Evolutionary conservation across 2,113 vertebrate species (phyloP).

Genomic region (Hydropotes inermis): DNA sequence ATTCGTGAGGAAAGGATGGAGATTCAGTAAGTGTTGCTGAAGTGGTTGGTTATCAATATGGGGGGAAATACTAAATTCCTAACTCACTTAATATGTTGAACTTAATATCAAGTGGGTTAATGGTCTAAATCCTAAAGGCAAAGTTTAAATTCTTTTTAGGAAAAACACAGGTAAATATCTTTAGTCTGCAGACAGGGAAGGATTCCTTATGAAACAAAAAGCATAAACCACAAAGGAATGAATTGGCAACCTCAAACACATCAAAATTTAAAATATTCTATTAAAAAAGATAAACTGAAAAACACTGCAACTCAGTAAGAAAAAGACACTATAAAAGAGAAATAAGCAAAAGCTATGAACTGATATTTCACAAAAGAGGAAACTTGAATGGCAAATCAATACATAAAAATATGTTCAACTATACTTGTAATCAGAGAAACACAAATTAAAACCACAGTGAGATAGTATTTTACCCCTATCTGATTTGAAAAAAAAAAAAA

Average conservation of each 20-base stretch:
- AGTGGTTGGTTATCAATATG: neutral
- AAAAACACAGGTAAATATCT: neutral
- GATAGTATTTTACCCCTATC: neutral
- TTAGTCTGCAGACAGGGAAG: neutral
- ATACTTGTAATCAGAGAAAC: neutral
- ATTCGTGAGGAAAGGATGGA: neutral
- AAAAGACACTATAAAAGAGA: neutral
- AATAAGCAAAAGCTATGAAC: neutral
- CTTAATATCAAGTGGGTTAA: neutral
- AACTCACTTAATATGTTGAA: neutral
- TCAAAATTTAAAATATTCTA: neutral
- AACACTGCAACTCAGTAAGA: neutral
- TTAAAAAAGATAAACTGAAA: neutral
- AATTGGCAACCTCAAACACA: neutral
- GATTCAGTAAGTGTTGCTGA: neutral
- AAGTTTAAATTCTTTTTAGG: neutral
- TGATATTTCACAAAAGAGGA: neutral
- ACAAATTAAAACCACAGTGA: neutral
- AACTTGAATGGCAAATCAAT: neutral
- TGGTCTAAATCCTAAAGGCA: neutral
- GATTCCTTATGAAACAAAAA: neutral
- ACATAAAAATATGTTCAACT: neutral
- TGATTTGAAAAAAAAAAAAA: neutral
- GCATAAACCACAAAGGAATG: neutral
- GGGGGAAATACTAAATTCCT: neutral